These are phyloP conservation scores for Chironomus tentans DNA, from an alignment of 2,888 invertebrate species.

Conservation along the genomic window DNA sequence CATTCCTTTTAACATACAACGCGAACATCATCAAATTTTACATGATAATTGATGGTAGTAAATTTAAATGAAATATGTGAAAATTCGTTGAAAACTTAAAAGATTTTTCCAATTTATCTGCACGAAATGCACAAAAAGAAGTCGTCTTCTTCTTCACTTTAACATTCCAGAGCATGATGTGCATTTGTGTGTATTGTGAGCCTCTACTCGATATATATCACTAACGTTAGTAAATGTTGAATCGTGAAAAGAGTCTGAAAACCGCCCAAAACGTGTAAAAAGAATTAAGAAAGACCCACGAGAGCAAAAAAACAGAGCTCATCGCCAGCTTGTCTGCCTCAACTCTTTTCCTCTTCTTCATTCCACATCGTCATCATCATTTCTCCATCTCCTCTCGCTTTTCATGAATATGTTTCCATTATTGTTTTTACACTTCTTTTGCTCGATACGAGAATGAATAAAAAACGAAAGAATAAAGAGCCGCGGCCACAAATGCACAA, in stretches of 20 bases:
- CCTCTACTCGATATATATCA: too few species aligned
- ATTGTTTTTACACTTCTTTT: neutral
- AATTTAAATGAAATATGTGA: constrained; percentile 22
- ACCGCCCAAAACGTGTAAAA: constrained; percentile 27
- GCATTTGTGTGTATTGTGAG: too few species aligned
- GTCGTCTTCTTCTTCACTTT: neutral
- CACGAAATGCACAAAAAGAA: neutral
- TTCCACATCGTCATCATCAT: neutral
- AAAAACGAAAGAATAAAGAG: neutral
- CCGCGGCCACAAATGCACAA: constrained; percentile 24
- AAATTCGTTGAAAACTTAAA: constrained; percentile 27
- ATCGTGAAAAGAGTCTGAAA: neutral
- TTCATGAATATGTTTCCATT: neutral
- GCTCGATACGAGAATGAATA: neutral
- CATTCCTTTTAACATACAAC: too few species aligned
- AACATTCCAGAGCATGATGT: constrained; percentile 1
- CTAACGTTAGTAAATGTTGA: too few species aligned
- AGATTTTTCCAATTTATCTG: constrained; percentile 12
- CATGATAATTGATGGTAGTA: constrained; percentile 20
- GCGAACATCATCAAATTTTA: constrained; percentile 12
- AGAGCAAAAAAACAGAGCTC: neutral
- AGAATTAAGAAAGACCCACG: constrained; percentile 20
- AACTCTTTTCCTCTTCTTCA: constrained; percentile 16
- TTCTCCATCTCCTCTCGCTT: neutral
- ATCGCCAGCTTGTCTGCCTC: constrained; percentile 23